Evolutionary conservation across 2,113 vertebrate genomes (phyloP), one percentile per base, ranked within the genome.

Genomic region (Scortum barcoo): DNA sequence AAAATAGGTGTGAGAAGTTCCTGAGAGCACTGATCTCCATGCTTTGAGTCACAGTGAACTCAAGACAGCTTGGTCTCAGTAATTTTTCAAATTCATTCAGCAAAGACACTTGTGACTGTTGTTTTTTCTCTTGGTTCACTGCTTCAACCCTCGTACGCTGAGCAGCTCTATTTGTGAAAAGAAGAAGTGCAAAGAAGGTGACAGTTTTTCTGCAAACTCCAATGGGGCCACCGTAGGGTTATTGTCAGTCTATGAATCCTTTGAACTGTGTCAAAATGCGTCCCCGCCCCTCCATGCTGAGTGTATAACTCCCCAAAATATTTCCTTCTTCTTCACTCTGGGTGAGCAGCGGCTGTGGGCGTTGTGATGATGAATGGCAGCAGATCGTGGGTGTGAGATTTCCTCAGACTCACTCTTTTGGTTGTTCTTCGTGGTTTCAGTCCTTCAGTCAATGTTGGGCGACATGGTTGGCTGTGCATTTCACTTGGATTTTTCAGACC

Each of bases 91-190:
- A 19, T 38, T 2, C 1, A 54, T 24, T 19, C 24, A 57, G 4
- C 28, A 50, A 13, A 50, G 0, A 22, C 2, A 1, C 22, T 2
- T n/a, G 7, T 26, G 60, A 20, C 0, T 1, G 17, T 12, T 19
- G 16, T 6, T 61, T 57, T 1, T 10, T 54, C 11, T 30, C 12
- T 24, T 5, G 16, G 11, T 33, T 17, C n/a, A 5, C 9, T 28
- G 4, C 61, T 20, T 44, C 20, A 7, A 28, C 22, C 22, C 7
- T 67, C 8, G 1, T 9, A 2, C 1, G 69, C 20, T 36, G 11
- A 72, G 9, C 42, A 0, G 12, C 6, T 88, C 74, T 88, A 70
- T 89, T 70, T 84, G 7, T 61, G 53, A 58, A 89, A 85, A 90
- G 78, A 84, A 86, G 80, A 86, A 86, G 82, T 82, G 30, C 13